phyloP scores from a whole-genome alignment of 2,797 vertebrate genomes.

The Alca torda region DNA sequence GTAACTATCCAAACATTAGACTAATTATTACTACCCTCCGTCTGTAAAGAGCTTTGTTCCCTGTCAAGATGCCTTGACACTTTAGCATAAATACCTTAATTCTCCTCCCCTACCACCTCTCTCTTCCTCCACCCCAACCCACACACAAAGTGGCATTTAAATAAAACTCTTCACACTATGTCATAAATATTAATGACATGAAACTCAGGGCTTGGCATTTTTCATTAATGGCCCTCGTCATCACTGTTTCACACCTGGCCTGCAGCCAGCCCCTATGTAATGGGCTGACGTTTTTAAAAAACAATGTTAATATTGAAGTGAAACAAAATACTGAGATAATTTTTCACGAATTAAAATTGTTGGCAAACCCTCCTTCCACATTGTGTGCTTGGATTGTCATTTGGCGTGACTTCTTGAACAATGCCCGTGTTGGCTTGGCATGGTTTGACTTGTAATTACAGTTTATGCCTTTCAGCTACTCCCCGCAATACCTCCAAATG shows the following conservation, averaged over 20 bases:
- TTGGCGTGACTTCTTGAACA: background rate
- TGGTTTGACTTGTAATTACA: background rate
- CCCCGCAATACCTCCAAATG: background rate
- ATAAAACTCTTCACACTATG: constrained; percentile 4
- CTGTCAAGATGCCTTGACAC: background rate
- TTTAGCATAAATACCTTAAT: background rate
- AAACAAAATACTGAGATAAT: constrained; percentile 15
- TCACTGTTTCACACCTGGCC: background rate
- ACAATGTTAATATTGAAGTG: background rate
- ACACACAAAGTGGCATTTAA: constrained; percentile 23
- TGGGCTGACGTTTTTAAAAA: background rate
- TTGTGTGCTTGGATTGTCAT: background rate
- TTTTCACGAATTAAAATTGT: background rate
- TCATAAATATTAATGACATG: constrained; percentile 47
- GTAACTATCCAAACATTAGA: background rate
- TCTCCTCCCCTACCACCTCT: background rate
- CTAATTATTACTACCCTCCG: constrained; percentile 8
- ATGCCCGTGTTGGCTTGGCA: background rate
- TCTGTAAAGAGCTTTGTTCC: background rate
- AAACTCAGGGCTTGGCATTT: constrained; percentile 30
- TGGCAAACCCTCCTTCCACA: background rate
- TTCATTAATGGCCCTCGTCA: constrained; percentile 44
- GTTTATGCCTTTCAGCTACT: background rate
- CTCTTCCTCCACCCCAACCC: background rate
- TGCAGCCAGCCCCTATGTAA: background rate